phyloP scores from a whole-genome alignment of 2,888 invertebrate species.

The Omphaloscelis lunosa region DNA sequence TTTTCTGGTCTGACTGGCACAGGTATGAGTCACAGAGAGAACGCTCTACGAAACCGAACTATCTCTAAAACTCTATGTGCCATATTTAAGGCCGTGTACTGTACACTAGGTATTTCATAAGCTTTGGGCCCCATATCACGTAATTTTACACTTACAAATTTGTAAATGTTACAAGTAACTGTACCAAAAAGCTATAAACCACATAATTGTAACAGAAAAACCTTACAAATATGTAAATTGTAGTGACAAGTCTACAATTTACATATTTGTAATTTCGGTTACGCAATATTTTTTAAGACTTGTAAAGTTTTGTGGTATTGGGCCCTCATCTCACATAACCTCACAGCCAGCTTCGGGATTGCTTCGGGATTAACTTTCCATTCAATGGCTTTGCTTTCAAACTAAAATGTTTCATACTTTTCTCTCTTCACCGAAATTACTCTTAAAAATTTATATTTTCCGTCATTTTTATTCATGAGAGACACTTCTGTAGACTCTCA shows the following conservation, averaged over 20 bases:
- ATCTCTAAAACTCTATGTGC: neutral
- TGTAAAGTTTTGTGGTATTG: too few relatives aligned
- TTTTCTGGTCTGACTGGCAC: too few relatives aligned
- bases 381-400: conserved; percentile 78
- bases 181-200: too few relatives aligned
- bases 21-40: neutral
- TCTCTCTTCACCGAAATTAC: conserved; percentile 16
- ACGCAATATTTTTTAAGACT: too few relatives aligned
- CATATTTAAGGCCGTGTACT: neutral
- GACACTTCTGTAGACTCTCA: conserved; percentile 11
- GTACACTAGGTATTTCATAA: conserved; percentile 48
- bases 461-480: neutral
- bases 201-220: too few relatives aligned
- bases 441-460: neutral
- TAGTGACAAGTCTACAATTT: too few relatives aligned
- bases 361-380: conserved; percentile 77
- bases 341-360: conserved; percentile 76
- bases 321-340: conserved; percentile 57
- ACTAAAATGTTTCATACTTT: conserved; percentile 51
- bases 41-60: neutral
- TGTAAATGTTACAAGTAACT: too few relatives aligned
- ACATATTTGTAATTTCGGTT: too few relatives aligned
- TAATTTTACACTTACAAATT: too few relatives aligned
- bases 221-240: too few relatives aligned
- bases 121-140: conserved; percentile 40